Percentiles rank a stretch among this genome's conserved stretches.
These are phyloP conservation scores for Laspeyria flexula DNA, from an alignment of 2,888 invertebrate genomes.

Conservation along the genomic window DNA sequence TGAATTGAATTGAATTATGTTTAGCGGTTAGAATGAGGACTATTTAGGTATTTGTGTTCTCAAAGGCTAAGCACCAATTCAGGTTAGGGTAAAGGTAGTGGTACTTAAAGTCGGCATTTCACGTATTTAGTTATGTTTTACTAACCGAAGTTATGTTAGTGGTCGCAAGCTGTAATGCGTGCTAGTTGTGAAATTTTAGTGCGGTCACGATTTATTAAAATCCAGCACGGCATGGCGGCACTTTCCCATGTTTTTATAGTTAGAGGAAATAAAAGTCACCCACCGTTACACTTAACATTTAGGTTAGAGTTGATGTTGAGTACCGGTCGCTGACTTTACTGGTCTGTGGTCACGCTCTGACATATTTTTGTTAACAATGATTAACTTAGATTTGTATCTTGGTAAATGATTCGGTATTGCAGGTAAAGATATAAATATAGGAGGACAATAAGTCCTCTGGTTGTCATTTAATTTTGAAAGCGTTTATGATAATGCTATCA, in stretches of 20 bases:
- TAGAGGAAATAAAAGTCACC: slow-evolving; percentile 1
- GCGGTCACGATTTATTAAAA: slow-evolving; percentile 12
- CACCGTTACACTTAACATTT: slow-evolving; percentile 2
- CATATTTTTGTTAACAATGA: neutral
- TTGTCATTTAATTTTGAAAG: too few species aligned
- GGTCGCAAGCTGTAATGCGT: neutral
- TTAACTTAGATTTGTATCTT: neutral
- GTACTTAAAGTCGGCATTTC: neutral
- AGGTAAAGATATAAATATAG: too few species aligned
- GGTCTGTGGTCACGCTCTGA: too few species aligned
- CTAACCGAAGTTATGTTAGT: neutral
- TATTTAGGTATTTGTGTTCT: slow-evolving; percentile 12
- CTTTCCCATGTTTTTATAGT: slow-evolving; percentile 1
- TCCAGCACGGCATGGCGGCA: slow-evolving; percentile 3
- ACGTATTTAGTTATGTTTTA: slow-evolving; percentile 6
- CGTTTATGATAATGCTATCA: too few species aligned
- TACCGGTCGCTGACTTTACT: neutral
- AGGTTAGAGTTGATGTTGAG: neutral
- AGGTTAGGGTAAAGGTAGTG: neutral
- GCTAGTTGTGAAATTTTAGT: slow-evolving; percentile 6
- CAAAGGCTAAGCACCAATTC: neutral
- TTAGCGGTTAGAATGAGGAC: slow-evolving; percentile 8
- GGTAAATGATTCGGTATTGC: neutral
- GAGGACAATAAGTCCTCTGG: too few species aligned
- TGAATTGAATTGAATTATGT: neutral